These are phyloP conservation scores for Gymnopithys bicolor DNA, from an alignment of 2,797 vertebrate genomes.

Conservation along the genomic window DNA sequence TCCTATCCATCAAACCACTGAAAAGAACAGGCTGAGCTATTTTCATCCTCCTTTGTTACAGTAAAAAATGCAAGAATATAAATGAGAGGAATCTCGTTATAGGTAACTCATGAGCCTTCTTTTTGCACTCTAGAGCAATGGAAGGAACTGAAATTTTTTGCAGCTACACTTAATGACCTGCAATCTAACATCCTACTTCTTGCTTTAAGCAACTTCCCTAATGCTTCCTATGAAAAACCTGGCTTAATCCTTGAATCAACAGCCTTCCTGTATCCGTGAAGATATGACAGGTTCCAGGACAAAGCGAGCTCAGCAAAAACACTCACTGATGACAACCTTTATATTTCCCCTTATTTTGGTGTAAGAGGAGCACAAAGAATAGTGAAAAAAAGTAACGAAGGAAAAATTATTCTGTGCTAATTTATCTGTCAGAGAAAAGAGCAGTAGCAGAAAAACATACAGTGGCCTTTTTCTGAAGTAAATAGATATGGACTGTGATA, in stretches of 20 bases:
- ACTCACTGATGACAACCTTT: neutral
- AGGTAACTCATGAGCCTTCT: neutral
- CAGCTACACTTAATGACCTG: neutral
- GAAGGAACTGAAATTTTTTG: neutral
- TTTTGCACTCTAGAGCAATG: neutral
- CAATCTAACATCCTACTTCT: neutral
- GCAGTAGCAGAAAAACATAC: neutral
- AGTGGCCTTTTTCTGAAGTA: neutral
- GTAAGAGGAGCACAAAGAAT: neutral
- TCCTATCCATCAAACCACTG: neutral
- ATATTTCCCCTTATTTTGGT: neutral
- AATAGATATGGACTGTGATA: neutral
- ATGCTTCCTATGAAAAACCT: neutral
- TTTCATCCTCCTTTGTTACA: neutral
- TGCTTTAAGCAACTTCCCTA: neutral
- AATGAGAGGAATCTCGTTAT: neutral
- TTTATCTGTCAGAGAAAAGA: neutral
- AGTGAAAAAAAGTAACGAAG: neutral
- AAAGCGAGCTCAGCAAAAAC: neutral
- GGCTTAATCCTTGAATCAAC: neutral
- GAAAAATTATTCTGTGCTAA: neutral
- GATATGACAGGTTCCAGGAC: accelerated
- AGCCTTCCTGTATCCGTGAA: neutral
- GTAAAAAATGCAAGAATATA: neutral
- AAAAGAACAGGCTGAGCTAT: neutral